phyloP scores from a whole-genome alignment of 2,888 invertebrate species.

The Diachrysia chrysitis region DNA sequence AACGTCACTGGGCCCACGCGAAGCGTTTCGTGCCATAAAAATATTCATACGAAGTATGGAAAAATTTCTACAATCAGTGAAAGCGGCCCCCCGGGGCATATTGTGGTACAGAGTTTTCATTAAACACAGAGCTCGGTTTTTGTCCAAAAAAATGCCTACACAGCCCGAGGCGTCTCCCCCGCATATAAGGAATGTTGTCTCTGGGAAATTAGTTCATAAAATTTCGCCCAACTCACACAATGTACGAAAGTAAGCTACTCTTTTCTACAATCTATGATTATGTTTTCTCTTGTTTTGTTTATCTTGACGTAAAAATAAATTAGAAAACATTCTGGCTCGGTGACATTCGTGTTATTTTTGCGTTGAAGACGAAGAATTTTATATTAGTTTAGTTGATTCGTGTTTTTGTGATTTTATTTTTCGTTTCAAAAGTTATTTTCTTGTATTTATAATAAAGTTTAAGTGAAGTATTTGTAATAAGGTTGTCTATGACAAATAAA shows the following conservation, averaged over 20 bases:
- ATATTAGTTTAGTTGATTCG: conserved; percentile 26
- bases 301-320: conserved; percentile 51
- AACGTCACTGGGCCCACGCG: conserved; percentile 53
- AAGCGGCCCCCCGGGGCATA: conserved; percentile 84
- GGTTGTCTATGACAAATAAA: too few species aligned
- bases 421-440: conserved; percentile 25
- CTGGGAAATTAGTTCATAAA: conserved; percentile 87
- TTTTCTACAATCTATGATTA: conserved; percentile 64
- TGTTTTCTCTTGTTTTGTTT: conserved; percentile 57
- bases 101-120: conserved; percentile 86
- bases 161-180: conserved; percentile 78
- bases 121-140: conserved; percentile 83
- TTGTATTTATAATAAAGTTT: too few species aligned
- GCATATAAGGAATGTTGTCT: conserved; percentile 85
- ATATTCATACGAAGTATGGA: conserved; percentile 81
- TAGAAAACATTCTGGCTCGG: conserved; percentile 38
- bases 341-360: conserved; percentile 39
- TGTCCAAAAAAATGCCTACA: conserved; percentile 82
- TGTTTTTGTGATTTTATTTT: conserved; percentile 31
- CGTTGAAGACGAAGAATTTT: conserved; percentile 39
- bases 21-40: conserved; percentile 70
- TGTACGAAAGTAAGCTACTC: conserved; percentile 63
- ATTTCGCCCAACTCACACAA: conserved; percentile 74
- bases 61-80: conserved; percentile 84
- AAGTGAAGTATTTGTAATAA: too few species aligned